Evolutionary conservation across 2,113 vertebrate genomes (phyloP), one percentile per base, ranked within the genome.

Genomic region (Eptesicus fuscus): DNA sequence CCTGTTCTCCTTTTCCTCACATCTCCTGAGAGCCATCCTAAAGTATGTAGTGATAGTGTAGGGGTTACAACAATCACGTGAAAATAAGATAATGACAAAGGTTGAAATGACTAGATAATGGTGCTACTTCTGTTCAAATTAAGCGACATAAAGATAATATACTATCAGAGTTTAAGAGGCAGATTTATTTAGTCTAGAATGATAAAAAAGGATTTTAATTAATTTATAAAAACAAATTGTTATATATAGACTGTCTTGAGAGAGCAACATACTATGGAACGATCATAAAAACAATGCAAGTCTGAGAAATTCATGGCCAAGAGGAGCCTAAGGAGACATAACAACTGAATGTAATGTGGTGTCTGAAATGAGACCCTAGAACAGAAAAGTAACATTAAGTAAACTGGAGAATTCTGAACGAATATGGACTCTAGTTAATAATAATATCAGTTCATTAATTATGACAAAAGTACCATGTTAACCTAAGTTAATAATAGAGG

Each of bases 241-340:
- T 95, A 95, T 87, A 74, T 93, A 92, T 83, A 88, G 49, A 89
- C 42, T 61, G 2, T 77, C 85, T 91, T 37, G 65, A 69, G 16
- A 95, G 61, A 69, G 30, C 2, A 61, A 89, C 86, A 88, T 93
- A 71, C 28, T 83, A 71, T 9, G 56, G 30, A 65, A 95, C 71
- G 88, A 83, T 53, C 0, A 47, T 67, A n/a, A 82, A 74, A 94
- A 47, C 28, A 83, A 90, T 14, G 9, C 2, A 87, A 87, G 7
- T 74, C 28, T 61, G n/a, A 91, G 73, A 88, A 94, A 82, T n/a
- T 96, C 42, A 89, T 0, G 79, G 61, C 32, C 23, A 71, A 59
- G 35, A 95, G 83, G 7, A 49, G 10, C 20, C 20, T 61, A 86
- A 82, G 42, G 65, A 83, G 69, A 92, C 9, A 69, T 16, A 37